Conservation (phyloP, 2,113 vertebrate species). For the Nerophis lumbriciformis region DNA sequence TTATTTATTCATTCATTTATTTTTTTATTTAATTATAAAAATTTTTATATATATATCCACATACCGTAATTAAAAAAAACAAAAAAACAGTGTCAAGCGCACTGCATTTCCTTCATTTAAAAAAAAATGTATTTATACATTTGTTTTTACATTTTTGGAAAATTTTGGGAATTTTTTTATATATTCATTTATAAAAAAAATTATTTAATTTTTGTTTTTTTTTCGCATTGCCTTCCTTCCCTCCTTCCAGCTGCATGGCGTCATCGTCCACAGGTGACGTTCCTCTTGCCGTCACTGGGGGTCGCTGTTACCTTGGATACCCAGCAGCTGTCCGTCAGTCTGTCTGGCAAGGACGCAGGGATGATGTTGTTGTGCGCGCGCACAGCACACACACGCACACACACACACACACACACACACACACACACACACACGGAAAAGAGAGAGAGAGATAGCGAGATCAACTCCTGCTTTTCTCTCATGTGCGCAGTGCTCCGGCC, state of each 20-base stretch:
- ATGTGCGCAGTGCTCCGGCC: constrained; percentile 64
- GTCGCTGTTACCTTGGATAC: constrained; percentile 52
- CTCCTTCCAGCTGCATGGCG: constrained; percentile 7
- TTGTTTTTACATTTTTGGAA: too few relatives aligned
- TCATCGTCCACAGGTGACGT: not conserved
- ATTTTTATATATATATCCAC: too few relatives aligned
- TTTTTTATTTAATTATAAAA: too few relatives aligned
- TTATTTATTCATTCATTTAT: too few relatives aligned
- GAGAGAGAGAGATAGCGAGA: constrained; percentile 27
- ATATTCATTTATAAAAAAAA: too few relatives aligned
- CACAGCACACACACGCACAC: not conserved
- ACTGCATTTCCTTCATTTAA: too few relatives aligned
- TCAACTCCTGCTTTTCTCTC: constrained; percentile 49
- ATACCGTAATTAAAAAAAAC: too few relatives aligned
- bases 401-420: not conserved
- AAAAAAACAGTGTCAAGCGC: too few relatives aligned
- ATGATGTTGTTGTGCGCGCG: not conserved
- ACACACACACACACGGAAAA: constrained; percentile 16
- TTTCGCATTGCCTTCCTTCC: too few relatives aligned
- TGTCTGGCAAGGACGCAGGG: constrained; percentile 39
- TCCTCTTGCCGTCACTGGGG: constrained; percentile 40
- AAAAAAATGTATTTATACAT: too few relatives aligned
- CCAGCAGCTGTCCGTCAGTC: constrained; percentile 43
- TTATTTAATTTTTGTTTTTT: too few relatives aligned
- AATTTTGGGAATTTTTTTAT: too few relatives aligned